Evolutionary conservation across 2,888 invertebrate species (phyloP).

Genomic region (Byasa hedistus): DNA sequence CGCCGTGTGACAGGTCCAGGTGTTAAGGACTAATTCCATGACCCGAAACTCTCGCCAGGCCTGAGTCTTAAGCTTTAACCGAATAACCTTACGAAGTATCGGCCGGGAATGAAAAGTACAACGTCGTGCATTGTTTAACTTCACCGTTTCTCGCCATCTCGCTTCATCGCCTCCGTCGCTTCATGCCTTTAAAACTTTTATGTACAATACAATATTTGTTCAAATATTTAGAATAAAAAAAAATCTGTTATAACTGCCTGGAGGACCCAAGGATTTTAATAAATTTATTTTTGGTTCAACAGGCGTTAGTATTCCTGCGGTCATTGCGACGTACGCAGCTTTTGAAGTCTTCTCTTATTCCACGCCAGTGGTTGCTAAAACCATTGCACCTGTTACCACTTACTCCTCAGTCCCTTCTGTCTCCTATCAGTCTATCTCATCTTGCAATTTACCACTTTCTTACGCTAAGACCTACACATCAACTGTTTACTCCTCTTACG

Average conservation of each 20-base stretch:
- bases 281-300: conserved; percentile 36
- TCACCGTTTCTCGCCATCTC: no score
- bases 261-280: not conserved
- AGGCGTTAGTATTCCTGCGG: conserved; percentile 80
- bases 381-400: conserved; percentile 34
- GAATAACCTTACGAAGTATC: no score
- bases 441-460: conserved; percentile 41
- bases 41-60: no score
- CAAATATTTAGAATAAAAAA: not conserved
- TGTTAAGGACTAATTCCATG: no score
- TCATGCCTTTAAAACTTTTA: no score
- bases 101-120: no score
- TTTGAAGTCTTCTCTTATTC: conserved; percentile 42
- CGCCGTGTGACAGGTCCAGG: no score
- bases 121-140: no score
- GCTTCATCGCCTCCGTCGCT: no score
- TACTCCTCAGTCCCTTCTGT: conserved; percentile 36
- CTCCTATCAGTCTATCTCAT: conserved; percentile 41
- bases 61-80: no score
- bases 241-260: not conserved
- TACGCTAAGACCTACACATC: conserved; percentile 51
- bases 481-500: conserved; percentile 46
- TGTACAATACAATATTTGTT: not conserved
- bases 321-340: conserved; percentile 66
- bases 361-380: no score